Percentiles rank a stretch among this genome's conserved stretches.
Evolutionary conservation across 2,888 invertebrate genomes (phyloP).

Genomic region (Drosophila hawaiiensis): DNA sequence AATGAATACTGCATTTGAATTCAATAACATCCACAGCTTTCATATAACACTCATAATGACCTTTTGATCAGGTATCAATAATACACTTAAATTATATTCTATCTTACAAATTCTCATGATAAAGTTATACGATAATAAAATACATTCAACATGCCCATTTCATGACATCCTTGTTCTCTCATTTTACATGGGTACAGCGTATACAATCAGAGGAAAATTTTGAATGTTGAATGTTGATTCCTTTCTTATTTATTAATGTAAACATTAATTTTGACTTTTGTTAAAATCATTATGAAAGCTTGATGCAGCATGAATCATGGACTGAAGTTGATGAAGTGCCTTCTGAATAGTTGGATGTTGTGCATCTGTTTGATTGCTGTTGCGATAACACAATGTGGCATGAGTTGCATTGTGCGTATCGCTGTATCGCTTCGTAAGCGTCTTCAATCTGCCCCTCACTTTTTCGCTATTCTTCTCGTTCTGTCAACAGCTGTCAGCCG

Average conservation of each 20-base stretch:
- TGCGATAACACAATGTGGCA: constrained; percentile 53
- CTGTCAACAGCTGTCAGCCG: constrained; percentile 62
- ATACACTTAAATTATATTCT: background rate
- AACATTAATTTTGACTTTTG: constrained; percentile 6
- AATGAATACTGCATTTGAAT: background rate
- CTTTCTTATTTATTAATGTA: background rate
- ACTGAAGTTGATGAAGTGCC: constrained; percentile 8
- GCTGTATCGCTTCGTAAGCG: background rate
- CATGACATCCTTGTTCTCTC: background rate
- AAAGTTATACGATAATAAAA: background rate
- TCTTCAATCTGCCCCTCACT: constrained; percentile 25
- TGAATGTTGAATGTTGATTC: background rate
- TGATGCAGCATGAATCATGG: constrained; percentile 1
- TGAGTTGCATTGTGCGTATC: constrained; percentile 51
- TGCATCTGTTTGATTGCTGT: constrained; percentile 58
- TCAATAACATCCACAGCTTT: background rate
- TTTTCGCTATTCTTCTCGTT: constrained; percentile 39
- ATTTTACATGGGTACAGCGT: background rate
- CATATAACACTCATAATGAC: background rate
- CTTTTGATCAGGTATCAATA: background rate
- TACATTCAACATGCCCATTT: background rate
- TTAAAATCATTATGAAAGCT: background rate
- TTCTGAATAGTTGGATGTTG: constrained; percentile 38
- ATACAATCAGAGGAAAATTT: background rate
- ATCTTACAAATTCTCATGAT: background rate